Base-by-base conservation (phyloP, 53 echinoderm and acorn worm species). In the Paracentrotus lividus region DNA sequence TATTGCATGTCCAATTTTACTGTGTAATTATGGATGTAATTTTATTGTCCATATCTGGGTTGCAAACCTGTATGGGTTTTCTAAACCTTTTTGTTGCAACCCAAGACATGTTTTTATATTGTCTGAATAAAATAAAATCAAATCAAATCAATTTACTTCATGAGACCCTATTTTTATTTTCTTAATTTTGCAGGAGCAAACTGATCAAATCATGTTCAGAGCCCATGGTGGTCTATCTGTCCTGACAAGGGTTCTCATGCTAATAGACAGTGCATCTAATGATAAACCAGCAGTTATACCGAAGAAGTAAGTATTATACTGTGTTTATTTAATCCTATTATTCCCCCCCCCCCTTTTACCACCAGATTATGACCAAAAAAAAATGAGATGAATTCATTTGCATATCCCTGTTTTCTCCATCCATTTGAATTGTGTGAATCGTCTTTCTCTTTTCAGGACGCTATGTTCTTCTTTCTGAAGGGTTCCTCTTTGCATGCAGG, bases 211-310 rank as follows among this genome's bases (percentile, higher is more conserved):
- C 49, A 94, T 96, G 59, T 96, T 97, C 61, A 85, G 97, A 61
- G 93, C 94, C 13, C 93, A 93, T 67, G 99, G 99, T 76, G 99
- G 99, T 64, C 94, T 99, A 54, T 95, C 99, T 32, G 95, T 96
- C 29, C 95, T 99, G 0, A 95, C 96, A n/a, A 94, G 99, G 51
- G 94, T 99, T 16, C 94, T 99, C 27, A 94, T 99, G 93, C 94
- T 99, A 45, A 95, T 96, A 42, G 97, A 97, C 66, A 95, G 93
- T 4, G 90, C 96, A 15, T 94, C 93, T 53, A 90, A 77, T 42
- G 85, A 94, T 45, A 94, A 89, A 59, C 93, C 97, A 49, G 88
- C 96, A 84, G 90, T 95, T 40, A 86, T 97, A 26, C 97, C 99
- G 43, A 88, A 93, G 36, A 99, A 95, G 97, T 97, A 85, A 97